Base-by-base conservation (phyloP, 1,140 invertebrate species). In the Episyrphus balteatus region DNA sequence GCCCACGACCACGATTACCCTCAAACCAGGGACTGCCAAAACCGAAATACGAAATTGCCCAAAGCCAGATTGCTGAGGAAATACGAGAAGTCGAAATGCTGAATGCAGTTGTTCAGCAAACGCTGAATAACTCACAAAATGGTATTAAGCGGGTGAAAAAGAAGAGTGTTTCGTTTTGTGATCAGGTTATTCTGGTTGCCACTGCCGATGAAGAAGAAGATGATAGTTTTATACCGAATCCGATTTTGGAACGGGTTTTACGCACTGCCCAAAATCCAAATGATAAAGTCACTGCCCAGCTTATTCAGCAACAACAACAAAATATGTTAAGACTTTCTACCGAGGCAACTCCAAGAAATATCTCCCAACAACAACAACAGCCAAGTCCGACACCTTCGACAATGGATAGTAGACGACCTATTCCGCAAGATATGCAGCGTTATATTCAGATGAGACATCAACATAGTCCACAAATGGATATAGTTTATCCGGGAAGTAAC, bases 141-240 rank as follows among this genome's bases (percentile, higher is more conserved):
- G 18, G 37, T 5, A 30, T 31, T 6, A 74, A 77, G 52, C 75
- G 82, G 46, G 75, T 79, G 8, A 89, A 89, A 61, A 93, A 93
- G 74, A 93, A 93, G 65, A 90, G 86, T 55, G 91, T 94, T 2
- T 92, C 89, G 0, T 94, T 94, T 66, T 92, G 89, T 57, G 89
- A 94, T 63, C 87, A 92, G 70, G 89, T 94, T 0, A 88, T 90
- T 47, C 70, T 93, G 30, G 90, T 93, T 13, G 88, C 89, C 5
- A 91, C 88, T 14, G 89, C 90, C 0, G 89, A 92, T 58, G 89
- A 93, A 55, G 84, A 89, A 54, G 88, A 91, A 66, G 85, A 88
- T 46, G 87, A 91, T 46, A 85, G 84, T 55, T 90, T 89, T 55
- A 88, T 92, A 60, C 88, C 89, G 0, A 92, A 92, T 72, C 89